Evolutionary conservation across 2,797 vertebrate genomes (phyloP).

Genomic region (Artibeus jamaicensis): DNA sequence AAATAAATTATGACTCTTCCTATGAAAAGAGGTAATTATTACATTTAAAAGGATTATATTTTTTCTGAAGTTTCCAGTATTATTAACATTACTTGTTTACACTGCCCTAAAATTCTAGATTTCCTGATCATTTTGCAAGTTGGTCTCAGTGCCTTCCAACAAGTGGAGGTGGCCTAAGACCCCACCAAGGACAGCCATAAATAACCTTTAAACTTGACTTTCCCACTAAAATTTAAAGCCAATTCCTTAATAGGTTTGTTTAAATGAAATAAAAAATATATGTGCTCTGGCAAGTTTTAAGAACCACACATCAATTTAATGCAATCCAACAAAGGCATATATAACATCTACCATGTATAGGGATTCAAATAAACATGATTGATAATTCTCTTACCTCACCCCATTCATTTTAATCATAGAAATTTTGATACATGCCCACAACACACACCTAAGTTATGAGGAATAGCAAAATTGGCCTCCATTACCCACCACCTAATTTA

Average conservation of each 20-base stretch:
- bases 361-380: background rate
- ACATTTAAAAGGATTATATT: background rate
- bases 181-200: background rate
- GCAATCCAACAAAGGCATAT: background rate
- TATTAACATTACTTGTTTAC: background rate
- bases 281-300: background rate
- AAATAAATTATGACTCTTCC: background rate
- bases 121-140: background rate
- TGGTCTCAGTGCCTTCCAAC: background rate
- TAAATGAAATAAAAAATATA: background rate
- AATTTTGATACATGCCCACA: background rate
- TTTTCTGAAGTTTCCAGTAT: background rate
- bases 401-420: background rate
- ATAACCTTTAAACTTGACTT: background rate
- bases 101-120: background rate
- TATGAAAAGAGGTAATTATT: background rate
- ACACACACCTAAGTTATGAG: background rate
- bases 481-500: background rate
- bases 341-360: background rate
- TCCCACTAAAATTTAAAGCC: background rate
- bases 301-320: background rate
- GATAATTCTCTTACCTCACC: background rate
- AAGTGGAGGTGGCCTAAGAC: background rate
- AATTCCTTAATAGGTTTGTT: background rate
- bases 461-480: background rate